Evolutionary conservation across 2,888 invertebrate species (phyloP).

Genomic region (Cetonia aurata): DNA sequence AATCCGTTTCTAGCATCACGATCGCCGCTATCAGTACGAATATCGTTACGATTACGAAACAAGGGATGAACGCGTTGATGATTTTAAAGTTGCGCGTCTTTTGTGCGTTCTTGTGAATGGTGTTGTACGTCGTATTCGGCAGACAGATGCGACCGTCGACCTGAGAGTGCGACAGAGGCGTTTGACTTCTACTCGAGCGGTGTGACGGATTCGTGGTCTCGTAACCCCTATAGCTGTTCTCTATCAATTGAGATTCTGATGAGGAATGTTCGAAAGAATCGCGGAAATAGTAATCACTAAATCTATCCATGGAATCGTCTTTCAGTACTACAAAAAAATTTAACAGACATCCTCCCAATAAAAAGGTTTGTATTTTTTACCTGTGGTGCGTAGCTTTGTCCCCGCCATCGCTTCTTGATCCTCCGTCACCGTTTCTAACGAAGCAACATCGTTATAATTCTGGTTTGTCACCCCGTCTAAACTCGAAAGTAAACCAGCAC

Average conservation of each 20-base stretch:
- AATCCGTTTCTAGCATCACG: slow-evolving; percentile 84
- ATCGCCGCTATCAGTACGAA: slow-evolving; percentile 77
- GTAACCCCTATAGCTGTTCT: slow-evolving; percentile 64
- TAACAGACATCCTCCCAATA: not conserved
- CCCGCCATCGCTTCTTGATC: slow-evolving; percentile 71
- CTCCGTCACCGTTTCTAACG: slow-evolving; percentile 78
- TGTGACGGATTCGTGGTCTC: slow-evolving; percentile 66
- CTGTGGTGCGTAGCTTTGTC: slow-evolving; percentile 63
- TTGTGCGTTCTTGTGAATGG: slow-evolving; percentile 60
- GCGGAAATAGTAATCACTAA: slow-evolving; percentile 78
- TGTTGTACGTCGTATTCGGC: slow-evolving; percentile 55
- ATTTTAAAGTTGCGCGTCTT: slow-evolving; percentile 72
- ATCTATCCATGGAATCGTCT: slow-evolving; percentile 66
- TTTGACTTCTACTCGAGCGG: slow-evolving; percentile 68
- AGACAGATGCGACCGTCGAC: slow-evolving; percentile 63
- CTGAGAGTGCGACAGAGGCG: slow-evolving; percentile 65
- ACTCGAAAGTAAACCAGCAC: slow-evolving; percentile 62
- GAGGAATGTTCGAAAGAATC: slow-evolving; percentile 86
- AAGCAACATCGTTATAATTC: slow-evolving; percentile 64
- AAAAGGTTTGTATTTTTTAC: too few species aligned
- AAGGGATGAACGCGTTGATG: slow-evolving; percentile 81
- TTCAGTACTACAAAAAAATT: slow-evolving; percentile 61
- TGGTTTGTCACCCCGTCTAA: slow-evolving; percentile 62
- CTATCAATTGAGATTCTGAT: slow-evolving; percentile 78
- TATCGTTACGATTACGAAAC: slow-evolving; percentile 80